These are phyloP conservation scores for Mastomys coucha DNA, from an alignment of 2,113 vertebrate species.

Conservation along the genomic window DNA sequence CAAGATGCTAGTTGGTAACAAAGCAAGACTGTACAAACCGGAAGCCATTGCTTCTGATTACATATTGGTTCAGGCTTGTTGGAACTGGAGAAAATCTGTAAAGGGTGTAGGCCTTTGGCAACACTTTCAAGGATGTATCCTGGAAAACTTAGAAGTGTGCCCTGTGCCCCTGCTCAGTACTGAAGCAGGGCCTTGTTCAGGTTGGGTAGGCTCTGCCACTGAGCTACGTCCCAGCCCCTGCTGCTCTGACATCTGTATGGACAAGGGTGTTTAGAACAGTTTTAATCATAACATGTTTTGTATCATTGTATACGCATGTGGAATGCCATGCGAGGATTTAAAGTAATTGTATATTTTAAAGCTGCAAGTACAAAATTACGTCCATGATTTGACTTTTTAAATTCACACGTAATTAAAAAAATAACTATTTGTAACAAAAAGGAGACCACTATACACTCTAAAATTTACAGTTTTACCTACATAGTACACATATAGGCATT, in stretches of 20 bases:
- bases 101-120: not conserved
- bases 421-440: not conserved
- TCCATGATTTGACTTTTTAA: not conserved
- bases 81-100: not conserved
- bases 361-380: constrained; percentile 24
- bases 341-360: not conserved
- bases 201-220: not conserved
- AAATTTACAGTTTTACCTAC: not conserved
- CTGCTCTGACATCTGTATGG: not conserved
- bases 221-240: not conserved
- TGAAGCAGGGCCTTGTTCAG: not conserved
- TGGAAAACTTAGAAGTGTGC: not conserved
- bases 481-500: not conserved
- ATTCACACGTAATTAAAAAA: constrained; percentile 7
- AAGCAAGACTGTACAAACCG: not conserved
- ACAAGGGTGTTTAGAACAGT: not conserved
- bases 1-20: not conserved
- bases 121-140: not conserved
- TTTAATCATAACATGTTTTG: too few species aligned
- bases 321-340: not conserved
- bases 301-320: not conserved
- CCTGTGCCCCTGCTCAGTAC: not conserved
- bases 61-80: not conserved
- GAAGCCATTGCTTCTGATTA: not conserved
- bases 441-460: not conserved